A percentile compares a stretch with the other conserved stretches of the same genome.
phyloP scores from a whole-genome alignment of 2,888 invertebrate genomes.

The Gastracanthus pulcherrimus region DNA sequence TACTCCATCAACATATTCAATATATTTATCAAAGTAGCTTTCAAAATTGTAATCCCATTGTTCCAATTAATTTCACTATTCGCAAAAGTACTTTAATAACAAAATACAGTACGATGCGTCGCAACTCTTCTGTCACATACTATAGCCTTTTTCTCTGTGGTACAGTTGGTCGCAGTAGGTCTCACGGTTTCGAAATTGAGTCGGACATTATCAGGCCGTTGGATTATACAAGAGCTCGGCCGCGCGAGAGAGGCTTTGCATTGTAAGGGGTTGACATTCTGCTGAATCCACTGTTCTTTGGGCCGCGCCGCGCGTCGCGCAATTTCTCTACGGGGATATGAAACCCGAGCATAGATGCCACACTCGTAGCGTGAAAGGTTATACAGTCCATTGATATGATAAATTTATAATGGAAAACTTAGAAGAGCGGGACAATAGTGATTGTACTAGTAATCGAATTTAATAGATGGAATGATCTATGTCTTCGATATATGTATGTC shows the following conservation, averaged over 20 bases:
- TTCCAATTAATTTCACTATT: too few species aligned
- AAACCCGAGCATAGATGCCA: not conserved
- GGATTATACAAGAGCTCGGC: not conserved
- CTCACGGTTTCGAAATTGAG: not conserved
- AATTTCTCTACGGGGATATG: not conserved
- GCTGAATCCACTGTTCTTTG: conserved; percentile 4
- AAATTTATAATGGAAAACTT: not conserved
- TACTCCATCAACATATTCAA: too few species aligned
- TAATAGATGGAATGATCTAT: not conserved
- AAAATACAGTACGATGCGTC: too few species aligned
- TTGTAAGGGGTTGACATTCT: not conserved
- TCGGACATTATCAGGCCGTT: conserved; percentile 2
- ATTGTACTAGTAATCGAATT: not conserved
- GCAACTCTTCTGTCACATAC: too few species aligned
- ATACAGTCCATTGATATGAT: not conserved
- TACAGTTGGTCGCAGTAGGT: not conserved
- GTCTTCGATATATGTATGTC: too few species aligned
- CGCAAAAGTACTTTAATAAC: too few species aligned
- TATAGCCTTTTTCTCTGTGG: not conserved
- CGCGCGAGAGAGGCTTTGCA: not conserved
- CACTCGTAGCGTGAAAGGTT: not conserved
- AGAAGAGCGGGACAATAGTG: not conserved
- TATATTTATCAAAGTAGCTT: too few species aligned
- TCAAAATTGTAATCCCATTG: too few species aligned
- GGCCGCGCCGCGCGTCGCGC: not conserved